Evolutionary conservation across 2,113 vertebrate species (phyloP).

Genomic region (Camelus dromedarius): DNA sequence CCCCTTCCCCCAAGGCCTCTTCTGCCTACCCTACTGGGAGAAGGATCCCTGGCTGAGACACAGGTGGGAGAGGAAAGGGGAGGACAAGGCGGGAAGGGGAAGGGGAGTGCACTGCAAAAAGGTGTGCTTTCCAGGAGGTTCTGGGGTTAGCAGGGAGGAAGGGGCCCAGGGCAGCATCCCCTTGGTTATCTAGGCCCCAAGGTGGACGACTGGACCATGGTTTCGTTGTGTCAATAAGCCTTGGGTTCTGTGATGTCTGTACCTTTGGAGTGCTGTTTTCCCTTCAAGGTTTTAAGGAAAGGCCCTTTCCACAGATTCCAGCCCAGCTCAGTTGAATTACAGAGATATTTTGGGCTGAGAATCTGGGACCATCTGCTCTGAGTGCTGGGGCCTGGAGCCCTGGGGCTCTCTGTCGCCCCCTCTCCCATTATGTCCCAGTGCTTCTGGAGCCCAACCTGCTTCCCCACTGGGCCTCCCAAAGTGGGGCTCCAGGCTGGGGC

Average conservation of each 20-base stretch:
- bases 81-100: background rate
- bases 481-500: background rate
- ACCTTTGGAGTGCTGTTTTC: background rate
- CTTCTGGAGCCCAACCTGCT: too few relatives aligned
- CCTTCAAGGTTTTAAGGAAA: background rate
- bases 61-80: background rate
- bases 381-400: background rate
- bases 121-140: background rate
- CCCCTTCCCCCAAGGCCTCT: background rate
- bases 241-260: background rate
- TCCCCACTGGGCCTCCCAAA: background rate
- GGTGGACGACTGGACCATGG: background rate
- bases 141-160: background rate
- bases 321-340: background rate
- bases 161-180: background rate
- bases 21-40: background rate
- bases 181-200: background rate
- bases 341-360: background rate
- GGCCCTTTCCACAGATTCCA: background rate
- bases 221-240: background rate
- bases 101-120: background rate
- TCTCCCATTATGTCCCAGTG: rapidly evolving
- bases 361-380: background rate
- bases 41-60: background rate
- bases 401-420: too few relatives aligned